Evolutionary conservation across 2,113 vertebrate species (phyloP).

Genomic region (Myocastor coypus): DNA sequence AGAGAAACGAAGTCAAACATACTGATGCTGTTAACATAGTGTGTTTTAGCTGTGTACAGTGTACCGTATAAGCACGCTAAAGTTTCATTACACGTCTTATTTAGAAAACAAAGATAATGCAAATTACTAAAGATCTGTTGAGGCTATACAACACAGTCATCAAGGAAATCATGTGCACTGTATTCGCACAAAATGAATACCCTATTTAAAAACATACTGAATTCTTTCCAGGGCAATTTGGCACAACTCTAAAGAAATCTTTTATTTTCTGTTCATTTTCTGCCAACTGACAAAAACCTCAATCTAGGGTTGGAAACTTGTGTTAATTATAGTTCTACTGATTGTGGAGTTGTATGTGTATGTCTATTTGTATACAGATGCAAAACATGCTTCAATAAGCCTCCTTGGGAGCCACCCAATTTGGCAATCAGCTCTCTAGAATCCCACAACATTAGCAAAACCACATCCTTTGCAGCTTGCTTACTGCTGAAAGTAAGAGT

Average conservation of each 20-base stretch:
- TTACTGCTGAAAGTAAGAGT: slow-evolving; percentile 58
- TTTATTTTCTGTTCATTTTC: slow-evolving; percentile 78
- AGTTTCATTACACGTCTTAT: slow-evolving; percentile 52
- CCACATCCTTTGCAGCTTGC: slow-evolving; percentile 44
- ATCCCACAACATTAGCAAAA: slow-evolving; percentile 62
- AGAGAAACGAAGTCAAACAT: slow-evolving; percentile 46
- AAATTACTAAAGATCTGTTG: slow-evolving; percentile 50
- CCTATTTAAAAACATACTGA: neutral
- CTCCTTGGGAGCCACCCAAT: slow-evolving; percentile 49
- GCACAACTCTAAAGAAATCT: slow-evolving; percentile 23
- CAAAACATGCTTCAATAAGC: slow-evolving; percentile 13
- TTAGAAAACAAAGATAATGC: slow-evolving; percentile 47
- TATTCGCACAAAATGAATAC: slow-evolving; percentile 41
- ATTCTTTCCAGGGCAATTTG: slow-evolving; percentile 62
- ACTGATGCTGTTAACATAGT: neutral
- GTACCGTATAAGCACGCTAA: slow-evolving; percentile 30
- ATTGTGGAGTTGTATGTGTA: slow-evolving; percentile 37
- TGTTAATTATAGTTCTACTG: slow-evolving; percentile 61
- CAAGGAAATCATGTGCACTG: slow-evolving; percentile 8
- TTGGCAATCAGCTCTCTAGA: slow-evolving; percentile 48
- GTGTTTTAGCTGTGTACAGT: slow-evolving; percentile 2
- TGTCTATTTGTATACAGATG: neutral
- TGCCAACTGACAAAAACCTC: slow-evolving; percentile 66
- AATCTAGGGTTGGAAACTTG: slow-evolving; percentile 71
- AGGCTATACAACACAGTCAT: slow-evolving; percentile 25